These are phyloP conservation scores for Hydropotes inermis DNA, from an alignment of 2,113 vertebrate species.

Conservation along the genomic window DNA sequence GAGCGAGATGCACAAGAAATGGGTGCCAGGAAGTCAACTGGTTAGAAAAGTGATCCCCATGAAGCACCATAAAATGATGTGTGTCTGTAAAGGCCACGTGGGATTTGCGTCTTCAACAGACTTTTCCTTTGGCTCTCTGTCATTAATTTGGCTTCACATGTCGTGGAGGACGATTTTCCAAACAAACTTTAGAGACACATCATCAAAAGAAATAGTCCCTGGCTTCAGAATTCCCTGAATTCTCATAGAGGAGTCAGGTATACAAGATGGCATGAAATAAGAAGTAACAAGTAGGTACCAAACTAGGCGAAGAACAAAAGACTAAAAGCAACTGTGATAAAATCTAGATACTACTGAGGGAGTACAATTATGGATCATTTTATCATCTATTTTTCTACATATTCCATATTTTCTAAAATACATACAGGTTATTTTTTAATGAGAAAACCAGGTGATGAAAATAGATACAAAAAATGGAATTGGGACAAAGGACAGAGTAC, in stretches of 20 bases:
- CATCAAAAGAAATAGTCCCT: not conserved
- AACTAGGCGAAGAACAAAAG: not conserved
- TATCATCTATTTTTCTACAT: not conserved
- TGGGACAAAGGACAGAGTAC: not conserved
- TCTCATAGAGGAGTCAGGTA: not conserved
- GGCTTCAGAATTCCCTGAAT: not conserved
- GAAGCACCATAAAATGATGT: not conserved
- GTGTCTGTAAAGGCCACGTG: not conserved
- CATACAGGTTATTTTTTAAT: not conserved
- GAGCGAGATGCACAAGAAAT: not conserved
- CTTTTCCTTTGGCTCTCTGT: not conserved
- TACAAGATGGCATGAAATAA: not conserved
- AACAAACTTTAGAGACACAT: not conserved
- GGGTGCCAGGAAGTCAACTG: not conserved
- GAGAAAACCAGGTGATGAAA: not conserved
- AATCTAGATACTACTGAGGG: not conserved
- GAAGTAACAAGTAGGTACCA: not conserved
- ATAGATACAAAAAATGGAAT: not conserved
- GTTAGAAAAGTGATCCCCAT: not conserved
- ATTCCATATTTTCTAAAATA: not conserved
- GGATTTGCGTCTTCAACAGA: not conserved
- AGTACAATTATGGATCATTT: not conserved
- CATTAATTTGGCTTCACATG: not conserved
- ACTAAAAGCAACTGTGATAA: not conserved
- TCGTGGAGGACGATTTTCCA: not conserved